Base-by-base conservation (phyloP, 1,140 invertebrate genomes). In the Spodoptera frugiperda region DNA sequence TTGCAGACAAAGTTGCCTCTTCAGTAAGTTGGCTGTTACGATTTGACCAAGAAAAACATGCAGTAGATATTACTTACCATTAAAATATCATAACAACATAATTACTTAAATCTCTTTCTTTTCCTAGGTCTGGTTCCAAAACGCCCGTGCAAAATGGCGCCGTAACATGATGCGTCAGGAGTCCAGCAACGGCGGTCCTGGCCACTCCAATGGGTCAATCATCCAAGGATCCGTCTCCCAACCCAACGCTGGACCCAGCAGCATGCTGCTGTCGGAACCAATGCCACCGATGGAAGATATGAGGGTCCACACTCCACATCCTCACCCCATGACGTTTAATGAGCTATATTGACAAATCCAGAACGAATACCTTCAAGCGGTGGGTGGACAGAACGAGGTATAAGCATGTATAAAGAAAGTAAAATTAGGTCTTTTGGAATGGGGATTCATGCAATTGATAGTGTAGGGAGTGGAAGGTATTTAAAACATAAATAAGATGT, bases 111-210 rank as follows among this genome's bases (percentile, higher is more conserved):
- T 6, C 33, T 5, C 33, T 39, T 46, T 59, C 12, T 61, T 61
- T 53, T 75, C 21, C 14, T 44, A 99, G 98, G 98, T 99, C 1
- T 99, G 98, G 98, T 99, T 99, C 91, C 98, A 99, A 96, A 99
- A 99, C 92, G 98, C 98, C 0, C 94, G 98, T 77, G 98, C 98
- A 25, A 99, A 99, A 95, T 99, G 98, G 97, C 95, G 98, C 84
- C 95, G 98, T 30, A 97, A 97, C 86, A 95, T 97, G 84, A 96
- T 97, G 96, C 90, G 97, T 19, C 97, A 97, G 87, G 97, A 97
- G 87, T 94, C 95, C 14, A 91, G 88, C 76, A 87, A 85, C 3
- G 87, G 78, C 49, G 87, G 78, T 53, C 55, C 82, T 0, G 79
- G 78, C 0, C 88, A 88, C 59, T 68, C 82, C 14, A 89, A 88